Percentiles rank a stretch among this genome's conserved stretches.
These are phyloP conservation scores for Latrodectus elegans DNA, from an alignment of 2,888 invertebrate genomes.

Conservation along the genomic window DNA sequence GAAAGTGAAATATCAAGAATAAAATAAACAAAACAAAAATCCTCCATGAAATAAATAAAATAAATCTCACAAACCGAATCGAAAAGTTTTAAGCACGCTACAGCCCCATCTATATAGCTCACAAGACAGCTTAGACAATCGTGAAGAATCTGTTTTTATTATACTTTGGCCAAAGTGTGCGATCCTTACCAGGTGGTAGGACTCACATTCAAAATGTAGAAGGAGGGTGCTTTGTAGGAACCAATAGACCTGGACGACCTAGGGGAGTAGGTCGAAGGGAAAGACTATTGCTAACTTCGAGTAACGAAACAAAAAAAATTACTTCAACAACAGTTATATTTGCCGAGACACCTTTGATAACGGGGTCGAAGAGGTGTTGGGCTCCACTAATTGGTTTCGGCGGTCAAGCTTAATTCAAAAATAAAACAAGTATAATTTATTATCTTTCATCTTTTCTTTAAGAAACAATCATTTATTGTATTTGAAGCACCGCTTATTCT, in stretches of 20 bases:
- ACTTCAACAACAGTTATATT: neutral
- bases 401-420: neutral
- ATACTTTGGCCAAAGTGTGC: slow-evolving; percentile 44
- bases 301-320: slow-evolving; percentile 24
- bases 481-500: too few relatives aligned
- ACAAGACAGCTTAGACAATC: slow-evolving; percentile 61
- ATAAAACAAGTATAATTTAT: neutral
- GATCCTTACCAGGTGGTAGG: slow-evolving; percentile 58
- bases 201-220: slow-evolving; percentile 16
- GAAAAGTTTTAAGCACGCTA: slow-evolving; percentile 57
- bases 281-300: neutral
- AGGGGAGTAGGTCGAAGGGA: too few relatives aligned
- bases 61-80: slow-evolving; percentile 50
- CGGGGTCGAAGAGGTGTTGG: slow-evolving; percentile 9
- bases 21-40: slow-evolving; percentile 1
- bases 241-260: slow-evolving; percentile 13
- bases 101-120: slow-evolving; percentile 61
- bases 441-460: too few relatives aligned
- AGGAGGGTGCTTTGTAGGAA: slow-evolving; percentile 45
- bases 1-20: slow-evolving; percentile 51
- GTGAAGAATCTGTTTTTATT: slow-evolving; percentile 46
- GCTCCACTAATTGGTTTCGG: slow-evolving; percentile 14
- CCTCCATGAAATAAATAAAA: slow-evolving; percentile 27
- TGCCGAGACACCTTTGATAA: neutral
- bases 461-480: too few relatives aligned